Evolutionary conservation across 2,113 vertebrate species (phyloP).

Genomic region (Periophthalmus modestus): DNA sequence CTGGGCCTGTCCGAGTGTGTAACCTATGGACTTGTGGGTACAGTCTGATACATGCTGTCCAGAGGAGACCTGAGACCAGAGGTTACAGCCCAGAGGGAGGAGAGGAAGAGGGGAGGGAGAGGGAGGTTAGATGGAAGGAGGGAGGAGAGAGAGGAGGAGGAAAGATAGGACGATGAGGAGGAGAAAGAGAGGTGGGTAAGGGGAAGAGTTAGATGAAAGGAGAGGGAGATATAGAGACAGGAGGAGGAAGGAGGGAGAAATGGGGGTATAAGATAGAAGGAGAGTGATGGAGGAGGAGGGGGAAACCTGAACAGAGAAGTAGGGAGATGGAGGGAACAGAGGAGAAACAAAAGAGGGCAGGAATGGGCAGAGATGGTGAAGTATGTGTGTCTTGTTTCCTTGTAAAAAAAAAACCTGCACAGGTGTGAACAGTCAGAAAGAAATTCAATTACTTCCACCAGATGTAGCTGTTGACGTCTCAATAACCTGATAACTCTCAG

Average conservation of each 20-base stretch:
- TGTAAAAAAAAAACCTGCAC: too few species aligned
- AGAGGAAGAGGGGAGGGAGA: neutral
- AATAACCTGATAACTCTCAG: too few species aligned
- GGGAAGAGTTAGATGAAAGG: neutral
- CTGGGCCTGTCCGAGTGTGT: neutral
- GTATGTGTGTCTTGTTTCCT: neutral
- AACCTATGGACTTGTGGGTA: neutral
- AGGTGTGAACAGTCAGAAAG: too few species aligned
- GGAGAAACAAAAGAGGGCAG: neutral
- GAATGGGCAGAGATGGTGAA: neutral
- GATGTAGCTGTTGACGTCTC: too few species aligned
- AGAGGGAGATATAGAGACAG: neutral
- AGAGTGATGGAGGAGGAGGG: neutral
- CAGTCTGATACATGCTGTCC: conserved; percentile 5
- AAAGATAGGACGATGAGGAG: too few species aligned
- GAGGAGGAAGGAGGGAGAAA: neutral
- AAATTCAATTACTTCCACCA: too few species aligned
- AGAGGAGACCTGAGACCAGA: neutral
- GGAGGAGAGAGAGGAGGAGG: too few species aligned
- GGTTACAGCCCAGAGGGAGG: neutral
- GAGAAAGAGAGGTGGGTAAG: neutral
- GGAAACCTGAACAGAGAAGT: too few species aligned
- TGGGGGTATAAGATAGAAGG: neutral
- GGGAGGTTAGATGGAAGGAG: too few species aligned
- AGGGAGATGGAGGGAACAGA: too few species aligned